Conservation (phyloP, 2,797 vertebrate genomes). For the Sardinella longiceps region DNA sequence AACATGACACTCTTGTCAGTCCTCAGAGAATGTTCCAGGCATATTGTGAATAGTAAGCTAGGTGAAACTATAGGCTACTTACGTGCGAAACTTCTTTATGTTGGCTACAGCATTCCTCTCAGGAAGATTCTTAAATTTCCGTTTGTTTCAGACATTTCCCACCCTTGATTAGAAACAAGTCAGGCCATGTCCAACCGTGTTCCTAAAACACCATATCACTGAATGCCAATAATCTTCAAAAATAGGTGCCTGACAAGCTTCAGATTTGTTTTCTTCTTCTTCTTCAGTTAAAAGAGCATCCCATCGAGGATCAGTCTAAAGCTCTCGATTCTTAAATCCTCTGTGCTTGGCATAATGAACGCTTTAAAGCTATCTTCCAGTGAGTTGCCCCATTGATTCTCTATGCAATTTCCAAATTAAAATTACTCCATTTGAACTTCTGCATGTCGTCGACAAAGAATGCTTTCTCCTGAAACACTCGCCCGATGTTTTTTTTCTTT, state of each 20-base stretch:
- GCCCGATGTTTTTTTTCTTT: slow-evolving; percentile 39
- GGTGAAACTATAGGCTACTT: slow-evolving; percentile 47
- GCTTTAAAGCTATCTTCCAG: slow-evolving; percentile 40
- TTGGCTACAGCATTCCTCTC: slow-evolving; percentile 53
- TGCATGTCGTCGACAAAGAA: slow-evolving; percentile 33
- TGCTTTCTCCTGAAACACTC: slow-evolving; percentile 36
- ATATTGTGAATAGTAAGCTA: not conserved
- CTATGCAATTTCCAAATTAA: slow-evolving; percentile 43
- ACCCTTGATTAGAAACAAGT: slow-evolving; percentile 45
- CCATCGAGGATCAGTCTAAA: slow-evolving; percentile 39
- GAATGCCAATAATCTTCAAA: not conserved
- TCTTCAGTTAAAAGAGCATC: slow-evolving; percentile 46
- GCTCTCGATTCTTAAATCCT: slow-evolving; percentile 40
- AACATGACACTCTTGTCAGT: not conserved
- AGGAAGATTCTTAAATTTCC: slow-evolving; percentile 47
- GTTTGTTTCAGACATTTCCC: slow-evolving; percentile 53
- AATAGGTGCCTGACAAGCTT: not conserved
- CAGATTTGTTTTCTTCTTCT: slow-evolving; percentile 34
- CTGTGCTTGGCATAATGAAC: slow-evolving; percentile 38
- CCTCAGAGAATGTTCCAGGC: not conserved
- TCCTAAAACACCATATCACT: slow-evolving; percentile 24
- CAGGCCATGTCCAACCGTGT: slow-evolving; percentile 48
- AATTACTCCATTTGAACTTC: slow-evolving; percentile 49
- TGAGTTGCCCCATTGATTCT: slow-evolving; percentile 41
- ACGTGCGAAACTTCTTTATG: slow-evolving; percentile 61